phyloP scores from a whole-genome alignment of 2,113 vertebrate genomes.

The Amphilophus citrinellus region DNA sequence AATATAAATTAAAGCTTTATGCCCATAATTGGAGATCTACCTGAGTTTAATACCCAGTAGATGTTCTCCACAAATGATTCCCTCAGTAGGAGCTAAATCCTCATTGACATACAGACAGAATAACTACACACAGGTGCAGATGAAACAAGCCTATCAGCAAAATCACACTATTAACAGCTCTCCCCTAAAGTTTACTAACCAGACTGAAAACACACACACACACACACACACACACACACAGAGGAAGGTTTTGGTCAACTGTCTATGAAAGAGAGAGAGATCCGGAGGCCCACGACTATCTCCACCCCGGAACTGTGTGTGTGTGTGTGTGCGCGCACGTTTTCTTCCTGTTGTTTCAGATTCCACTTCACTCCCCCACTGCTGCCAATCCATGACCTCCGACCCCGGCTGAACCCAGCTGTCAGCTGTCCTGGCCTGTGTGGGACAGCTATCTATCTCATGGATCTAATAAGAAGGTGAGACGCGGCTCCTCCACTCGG shows the following conservation, averaged over 20 bases:
- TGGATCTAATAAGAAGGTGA: conserved; percentile 11
- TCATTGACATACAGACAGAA: not conserved
- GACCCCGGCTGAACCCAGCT: conserved; percentile 80
- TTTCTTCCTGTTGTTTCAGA: conserved; percentile 84
- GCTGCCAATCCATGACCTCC: conserved; percentile 76
- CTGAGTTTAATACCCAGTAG: not conserved
- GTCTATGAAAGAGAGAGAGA: conserved; percentile 14
- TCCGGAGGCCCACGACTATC: conserved; percentile 42
- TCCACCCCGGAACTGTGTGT: conserved; percentile 50
- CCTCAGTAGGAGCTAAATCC: not conserved
- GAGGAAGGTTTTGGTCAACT: conserved; percentile 25
- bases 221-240: not conserved
- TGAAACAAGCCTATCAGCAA: not conserved
- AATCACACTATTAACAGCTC: not conserved
- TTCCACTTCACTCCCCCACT: conserved; percentile 80
- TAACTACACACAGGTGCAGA: not conserved
- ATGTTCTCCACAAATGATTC: not conserved
- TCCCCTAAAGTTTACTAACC: too few species aligned
- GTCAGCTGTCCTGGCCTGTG: conserved; percentile 81
- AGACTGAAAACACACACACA: too few species aligned
- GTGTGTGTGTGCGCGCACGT: not conserved
- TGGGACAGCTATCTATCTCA: conserved; percentile 34
- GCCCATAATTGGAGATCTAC: not conserved
- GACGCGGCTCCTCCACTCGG: not conserved
- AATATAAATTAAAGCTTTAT: not conserved